Evolutionary conservation across 2,797 vertebrate genomes (phyloP).

Genomic region (Siniperca obscura): DNA sequence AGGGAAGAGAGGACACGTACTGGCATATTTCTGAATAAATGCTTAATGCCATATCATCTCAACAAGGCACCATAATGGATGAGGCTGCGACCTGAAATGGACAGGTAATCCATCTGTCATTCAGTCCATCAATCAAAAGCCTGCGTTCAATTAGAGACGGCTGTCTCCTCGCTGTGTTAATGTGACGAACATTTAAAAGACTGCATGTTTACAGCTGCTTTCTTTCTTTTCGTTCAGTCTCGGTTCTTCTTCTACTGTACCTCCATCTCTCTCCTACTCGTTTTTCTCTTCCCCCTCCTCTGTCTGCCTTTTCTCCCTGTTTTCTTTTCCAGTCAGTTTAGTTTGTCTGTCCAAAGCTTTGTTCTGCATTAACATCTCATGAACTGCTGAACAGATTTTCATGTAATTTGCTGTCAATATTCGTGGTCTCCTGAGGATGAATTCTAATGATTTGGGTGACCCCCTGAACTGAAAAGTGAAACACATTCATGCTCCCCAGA

Average conservation of each 20-base stretch:
- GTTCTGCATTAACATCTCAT: background rate
- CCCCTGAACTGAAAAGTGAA: background rate
- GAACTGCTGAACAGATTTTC: background rate
- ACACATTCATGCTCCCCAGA: no score
- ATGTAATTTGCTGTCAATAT: background rate
- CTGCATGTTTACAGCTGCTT: slow-evolving; percentile 15
- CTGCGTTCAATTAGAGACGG: slow-evolving; percentile 11
- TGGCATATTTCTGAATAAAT: slow-evolving; percentile 58
- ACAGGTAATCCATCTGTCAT: slow-evolving; percentile 65
- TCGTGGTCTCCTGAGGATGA: background rate
- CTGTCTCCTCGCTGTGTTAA: slow-evolving; percentile 9
- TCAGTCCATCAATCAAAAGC: slow-evolving; percentile 48
- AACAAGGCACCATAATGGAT: slow-evolving; percentile 53
- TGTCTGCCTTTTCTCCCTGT: background rate
- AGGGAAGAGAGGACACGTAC: slow-evolving; percentile 36
- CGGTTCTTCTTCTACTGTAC: background rate
- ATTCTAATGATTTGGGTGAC: background rate
- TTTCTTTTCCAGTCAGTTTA: background rate
- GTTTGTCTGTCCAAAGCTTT: background rate
- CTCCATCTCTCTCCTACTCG: background rate
- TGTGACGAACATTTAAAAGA: slow-evolving; percentile 17
- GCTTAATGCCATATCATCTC: slow-evolving; percentile 52
- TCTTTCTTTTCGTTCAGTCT: background rate
- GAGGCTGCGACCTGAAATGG: slow-evolving; percentile 47
- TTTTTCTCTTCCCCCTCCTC: background rate